phyloP scores from a whole-genome alignment of 2,113 vertebrate species.

The Accipiter cooperii region DNA sequence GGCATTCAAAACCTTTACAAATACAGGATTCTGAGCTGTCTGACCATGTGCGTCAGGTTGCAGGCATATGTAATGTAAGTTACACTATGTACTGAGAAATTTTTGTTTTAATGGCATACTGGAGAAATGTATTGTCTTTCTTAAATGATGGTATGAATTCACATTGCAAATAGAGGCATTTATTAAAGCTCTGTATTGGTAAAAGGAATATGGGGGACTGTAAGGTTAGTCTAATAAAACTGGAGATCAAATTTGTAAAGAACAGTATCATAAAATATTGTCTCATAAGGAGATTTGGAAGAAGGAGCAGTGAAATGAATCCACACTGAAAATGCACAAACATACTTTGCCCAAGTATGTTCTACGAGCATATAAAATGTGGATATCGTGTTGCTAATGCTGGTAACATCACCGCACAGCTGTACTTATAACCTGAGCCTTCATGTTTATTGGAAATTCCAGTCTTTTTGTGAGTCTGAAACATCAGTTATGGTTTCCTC shows the following conservation, averaged over 20 bases:
- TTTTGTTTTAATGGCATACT: not conserved
- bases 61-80: not conserved
- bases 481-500: not conserved
- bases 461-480: not conserved
- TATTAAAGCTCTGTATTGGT: not conserved
- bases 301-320: not conserved
- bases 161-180: not conserved
- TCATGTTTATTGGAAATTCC: not conserved
- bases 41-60: not conserved
- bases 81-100: fast-evolving
- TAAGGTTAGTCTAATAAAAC: not conserved
- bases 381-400: not conserved
- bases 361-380: not conserved
- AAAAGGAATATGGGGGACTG: not conserved
- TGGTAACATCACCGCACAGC: not conserved
- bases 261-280: not conserved
- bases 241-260: not conserved
- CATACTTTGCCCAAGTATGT: not conserved
- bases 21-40: not conserved
- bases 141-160: not conserved
- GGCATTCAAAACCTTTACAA: not conserved
- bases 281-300: not conserved
- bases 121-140: not conserved
- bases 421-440: not conserved
- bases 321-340: not conserved